phyloP scores from a whole-genome alignment of 2,113 vertebrate genomes.

The Brachirus orientalis region DNA sequence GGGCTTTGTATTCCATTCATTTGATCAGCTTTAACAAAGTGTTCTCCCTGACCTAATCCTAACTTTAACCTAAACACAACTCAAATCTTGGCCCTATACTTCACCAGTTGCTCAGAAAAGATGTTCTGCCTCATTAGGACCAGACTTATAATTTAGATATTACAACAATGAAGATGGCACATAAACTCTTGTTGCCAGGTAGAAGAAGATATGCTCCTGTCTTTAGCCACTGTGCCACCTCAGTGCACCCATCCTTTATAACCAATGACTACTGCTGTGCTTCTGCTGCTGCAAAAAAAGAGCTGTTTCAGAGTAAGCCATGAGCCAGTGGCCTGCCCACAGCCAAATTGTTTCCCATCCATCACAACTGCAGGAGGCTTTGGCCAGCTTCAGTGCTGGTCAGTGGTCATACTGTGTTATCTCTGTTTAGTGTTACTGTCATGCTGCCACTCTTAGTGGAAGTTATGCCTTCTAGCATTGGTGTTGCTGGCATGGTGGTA shows the following conservation, averaged over 20 bases:
- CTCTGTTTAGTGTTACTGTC: conserved; percentile 20
- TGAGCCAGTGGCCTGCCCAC: conserved; percentile 53
- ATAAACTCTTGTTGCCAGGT: conserved; percentile 1
- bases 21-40: too few relatives aligned
- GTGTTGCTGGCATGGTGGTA: neutral
- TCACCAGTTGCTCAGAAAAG: too few relatives aligned
- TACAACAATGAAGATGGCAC: neutral
- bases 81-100: too few relatives aligned
- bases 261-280: conserved; percentile 42
- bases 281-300: conserved; percentile 47
- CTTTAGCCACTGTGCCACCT: conserved; percentile 13
- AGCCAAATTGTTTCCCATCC: conserved; percentile 45
- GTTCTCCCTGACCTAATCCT: neutral
- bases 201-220: conserved; percentile 26
- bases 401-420: conserved; percentile 7
- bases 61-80: neutral
- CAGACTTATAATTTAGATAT: conserved; percentile 13
- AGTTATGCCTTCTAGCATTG: neutral
- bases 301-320: conserved; percentile 44
- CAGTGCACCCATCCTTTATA: conserved; percentile 32
- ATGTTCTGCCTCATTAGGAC: too few relatives aligned
- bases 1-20: too few relatives aligned
- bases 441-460: neutral
- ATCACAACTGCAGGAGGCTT: conserved; percentile 45
- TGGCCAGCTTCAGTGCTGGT: conserved; percentile 17